phyloP scores from a whole-genome alignment of 1,140 invertebrate genomes.

The Whitmania pigra region DNA sequence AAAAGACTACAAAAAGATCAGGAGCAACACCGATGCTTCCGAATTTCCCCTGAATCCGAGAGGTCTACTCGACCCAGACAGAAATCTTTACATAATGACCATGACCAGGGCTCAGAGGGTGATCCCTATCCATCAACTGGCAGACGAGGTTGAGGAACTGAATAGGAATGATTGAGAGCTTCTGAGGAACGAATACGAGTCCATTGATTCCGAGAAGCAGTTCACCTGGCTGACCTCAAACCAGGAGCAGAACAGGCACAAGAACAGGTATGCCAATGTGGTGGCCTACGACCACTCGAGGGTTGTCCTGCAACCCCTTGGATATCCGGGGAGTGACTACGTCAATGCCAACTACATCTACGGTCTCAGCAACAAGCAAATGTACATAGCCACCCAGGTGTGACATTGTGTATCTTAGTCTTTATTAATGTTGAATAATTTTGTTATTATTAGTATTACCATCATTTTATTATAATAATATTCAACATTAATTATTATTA shows the following conservation, averaged over 20 bases:
- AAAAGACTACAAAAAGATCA: no score
- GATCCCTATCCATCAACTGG: conserved; percentile 80
- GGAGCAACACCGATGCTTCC: no score
- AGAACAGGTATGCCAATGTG: conserved; percentile 98
- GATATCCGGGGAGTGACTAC: conserved; percentile 62
- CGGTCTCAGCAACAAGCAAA: conserved; percentile 40
- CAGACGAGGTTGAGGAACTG: conserved; percentile 84
- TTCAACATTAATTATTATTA: no score
- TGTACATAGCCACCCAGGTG: conserved; percentile 44
- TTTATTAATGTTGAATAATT: background rate
- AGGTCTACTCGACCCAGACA: no score
- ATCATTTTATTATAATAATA: no score
- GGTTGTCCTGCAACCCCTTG: conserved; percentile 69
- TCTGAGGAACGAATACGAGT: conserved; percentile 58
- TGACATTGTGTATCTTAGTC: background rate
- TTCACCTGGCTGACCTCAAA: conserved; percentile 99
- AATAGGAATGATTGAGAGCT: conserved; percentile 93
- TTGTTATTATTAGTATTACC: no score
- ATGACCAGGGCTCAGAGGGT: conserved; percentile 36
- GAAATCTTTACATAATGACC: no score
- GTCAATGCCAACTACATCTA: conserved; percentile 74
- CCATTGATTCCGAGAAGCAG: conserved; percentile 95
- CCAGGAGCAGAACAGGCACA: conserved; percentile 50
- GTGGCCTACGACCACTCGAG: conserved; percentile 69
- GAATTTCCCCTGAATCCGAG: no score